Conservation (phyloP, 2,888 invertebrate species). For the Drosophila niveifrons region DNA sequence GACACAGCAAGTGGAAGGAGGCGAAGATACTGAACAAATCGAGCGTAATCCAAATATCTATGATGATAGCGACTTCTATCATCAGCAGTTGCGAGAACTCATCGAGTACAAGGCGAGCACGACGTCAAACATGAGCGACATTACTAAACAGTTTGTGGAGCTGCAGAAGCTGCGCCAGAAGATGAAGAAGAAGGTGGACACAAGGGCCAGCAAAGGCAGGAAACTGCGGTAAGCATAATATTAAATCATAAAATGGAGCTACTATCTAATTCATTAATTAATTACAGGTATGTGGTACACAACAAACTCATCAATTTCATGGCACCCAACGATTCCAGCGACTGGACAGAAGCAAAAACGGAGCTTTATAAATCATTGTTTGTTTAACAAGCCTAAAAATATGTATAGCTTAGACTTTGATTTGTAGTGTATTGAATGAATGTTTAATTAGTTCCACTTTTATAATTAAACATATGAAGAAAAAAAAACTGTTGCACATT, state of each 20-base stretch:
- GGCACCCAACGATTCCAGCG: constrained; percentile 90
- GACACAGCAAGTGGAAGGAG: constrained; percentile 85
- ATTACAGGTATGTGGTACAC: constrained; percentile 90
- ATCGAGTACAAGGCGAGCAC: constrained; percentile 96
- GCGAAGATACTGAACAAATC: constrained; percentile 15
- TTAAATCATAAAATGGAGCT: too few species aligned
- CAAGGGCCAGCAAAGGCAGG: constrained; percentile 96
- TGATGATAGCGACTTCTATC: constrained; percentile 99
- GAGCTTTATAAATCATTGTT: constrained; percentile 94
- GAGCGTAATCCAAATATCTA: constrained; percentile 89
- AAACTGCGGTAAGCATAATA: constrained; percentile 88
- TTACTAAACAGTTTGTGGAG: constrained; percentile 96
- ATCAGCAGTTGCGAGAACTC: constrained; percentile 95
- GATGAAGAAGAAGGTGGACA: constrained; percentile 97
- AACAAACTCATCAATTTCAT: constrained; percentile 95
- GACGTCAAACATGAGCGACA: constrained; percentile 92
- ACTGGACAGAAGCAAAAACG: constrained; percentile 92
- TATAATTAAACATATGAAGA: background rate
- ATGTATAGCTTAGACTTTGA: background rate
- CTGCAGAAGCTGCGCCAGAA: constrained; percentile 96
- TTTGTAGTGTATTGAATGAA: constrained; percentile 19
- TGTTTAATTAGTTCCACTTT: constrained; percentile 2
- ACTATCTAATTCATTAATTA: too few species aligned
- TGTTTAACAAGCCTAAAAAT: constrained; percentile 80
- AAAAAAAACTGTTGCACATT: constrained; percentile 19